Conservation (phyloP, 2,888 invertebrate species). For the Noctuana brunneofusca region DNA sequence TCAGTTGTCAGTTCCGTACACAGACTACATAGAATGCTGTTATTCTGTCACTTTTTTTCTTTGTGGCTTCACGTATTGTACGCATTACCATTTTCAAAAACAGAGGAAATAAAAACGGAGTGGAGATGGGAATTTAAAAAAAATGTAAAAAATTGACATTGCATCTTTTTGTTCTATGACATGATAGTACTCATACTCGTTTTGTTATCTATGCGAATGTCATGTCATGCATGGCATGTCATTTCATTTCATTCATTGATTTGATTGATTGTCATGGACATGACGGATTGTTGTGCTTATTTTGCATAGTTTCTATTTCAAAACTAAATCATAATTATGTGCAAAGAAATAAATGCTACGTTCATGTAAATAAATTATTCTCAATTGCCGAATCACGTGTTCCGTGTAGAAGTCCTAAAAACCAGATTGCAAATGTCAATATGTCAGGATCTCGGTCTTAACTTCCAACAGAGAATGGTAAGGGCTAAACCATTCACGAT, state of each 20-base stretch:
- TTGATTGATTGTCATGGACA: conserved; percentile 48
- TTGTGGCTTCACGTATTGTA: too few relatives aligned
- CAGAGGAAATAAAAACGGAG: too few relatives aligned
- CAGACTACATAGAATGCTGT: too few relatives aligned
- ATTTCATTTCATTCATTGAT: conserved; percentile 37
- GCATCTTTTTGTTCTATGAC: too few relatives aligned
- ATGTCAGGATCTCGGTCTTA: conserved; percentile 83
- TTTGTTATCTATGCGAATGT: not conserved
- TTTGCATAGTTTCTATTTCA: conserved; percentile 57
- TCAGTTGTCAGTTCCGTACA: too few relatives aligned
- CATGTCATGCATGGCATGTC: not conserved
- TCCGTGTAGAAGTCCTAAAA: conserved; percentile 61
- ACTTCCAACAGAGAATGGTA: conserved; percentile 83
- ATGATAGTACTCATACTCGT: not conserved
- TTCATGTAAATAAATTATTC: conserved; percentile 51
- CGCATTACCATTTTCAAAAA: too few relatives aligned
- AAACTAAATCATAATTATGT: conserved; percentile 64
- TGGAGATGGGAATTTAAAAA: not conserved
- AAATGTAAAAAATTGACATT: not conserved
- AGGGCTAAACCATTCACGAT: conserved; percentile 45
- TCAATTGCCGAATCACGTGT: conserved; percentile 53
- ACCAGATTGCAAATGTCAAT: conserved; percentile 83
- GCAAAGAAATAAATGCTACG: conserved; percentile 52
- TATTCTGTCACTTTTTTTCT: too few relatives aligned
- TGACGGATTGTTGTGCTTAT: conserved; percentile 61